These are phyloP conservation scores for Horisme vitalbata DNA, from an alignment of 2,888 invertebrate species.

Conservation along the genomic window DNA sequence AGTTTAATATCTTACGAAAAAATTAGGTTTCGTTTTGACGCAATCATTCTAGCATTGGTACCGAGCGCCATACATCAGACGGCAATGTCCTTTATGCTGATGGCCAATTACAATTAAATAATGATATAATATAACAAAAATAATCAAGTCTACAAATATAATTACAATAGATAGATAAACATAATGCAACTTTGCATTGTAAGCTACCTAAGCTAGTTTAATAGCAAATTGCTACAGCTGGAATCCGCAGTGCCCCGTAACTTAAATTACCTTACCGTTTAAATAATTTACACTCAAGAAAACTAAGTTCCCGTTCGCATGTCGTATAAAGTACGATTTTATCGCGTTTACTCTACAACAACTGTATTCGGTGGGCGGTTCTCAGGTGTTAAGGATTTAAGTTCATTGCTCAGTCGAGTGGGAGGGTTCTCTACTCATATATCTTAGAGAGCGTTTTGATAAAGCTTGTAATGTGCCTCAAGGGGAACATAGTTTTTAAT, in stretches of 20 bases:
- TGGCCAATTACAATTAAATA: too few relatives aligned
- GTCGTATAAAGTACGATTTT: conserved; percentile 66
- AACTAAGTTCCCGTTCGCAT: conserved; percentile 58
- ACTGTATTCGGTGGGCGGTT: conserved; percentile 72
- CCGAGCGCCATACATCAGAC: too few relatives aligned
- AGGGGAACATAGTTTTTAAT: conserved; percentile 50
- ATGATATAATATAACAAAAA: too few relatives aligned
- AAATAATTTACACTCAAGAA: conserved; percentile 52
- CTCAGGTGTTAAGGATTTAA: conserved; percentile 75
- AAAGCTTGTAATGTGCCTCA: conserved; percentile 57
- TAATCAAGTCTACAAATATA: too few relatives aligned
- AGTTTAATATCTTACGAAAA: too few relatives aligned
- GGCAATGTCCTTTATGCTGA: too few relatives aligned
- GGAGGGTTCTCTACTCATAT: conserved; percentile 67
- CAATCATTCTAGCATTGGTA: too few relatives aligned
- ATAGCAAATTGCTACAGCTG: conserved; percentile 17
- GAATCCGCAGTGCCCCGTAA: conserved; percentile 18
- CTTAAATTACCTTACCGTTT: conserved; percentile 26
- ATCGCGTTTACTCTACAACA: conserved; percentile 66
- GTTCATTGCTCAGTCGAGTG: conserved; percentile 74
- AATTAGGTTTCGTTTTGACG: too few relatives aligned
- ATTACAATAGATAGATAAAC: too few relatives aligned
- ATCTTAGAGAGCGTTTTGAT: conserved; percentile 68
- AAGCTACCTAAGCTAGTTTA: conserved; percentile 14
- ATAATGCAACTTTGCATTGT: too few relatives aligned